A percentile compares a stretch with the other conserved stretches of the same genome.
phyloP scores from a whole-genome alignment of 2,113 vertebrate species.

The Motacilla tschutschensis region DNA sequence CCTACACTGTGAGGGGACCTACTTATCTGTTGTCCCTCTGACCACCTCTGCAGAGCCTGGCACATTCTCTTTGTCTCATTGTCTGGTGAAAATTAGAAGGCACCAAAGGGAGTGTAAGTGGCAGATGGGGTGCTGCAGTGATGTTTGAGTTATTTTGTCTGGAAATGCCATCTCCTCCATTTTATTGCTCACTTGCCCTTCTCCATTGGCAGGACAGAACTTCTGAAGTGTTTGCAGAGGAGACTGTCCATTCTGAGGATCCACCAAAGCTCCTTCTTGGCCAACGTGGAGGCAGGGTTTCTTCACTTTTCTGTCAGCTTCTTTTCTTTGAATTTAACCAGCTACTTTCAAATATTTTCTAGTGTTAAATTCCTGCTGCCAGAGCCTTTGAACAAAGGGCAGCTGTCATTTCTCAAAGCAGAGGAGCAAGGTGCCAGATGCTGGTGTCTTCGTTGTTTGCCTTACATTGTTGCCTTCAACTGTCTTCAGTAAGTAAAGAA shows the following conservation, averaged over 20 bases:
- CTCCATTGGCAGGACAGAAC: neutral
- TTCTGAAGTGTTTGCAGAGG: neutral
- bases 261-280: neutral
- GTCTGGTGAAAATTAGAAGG: neutral
- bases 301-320: neutral
- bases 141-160: neutral
- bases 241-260: neutral
- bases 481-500: neutral
- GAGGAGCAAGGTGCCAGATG: neutral
- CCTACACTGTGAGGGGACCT: neutral
- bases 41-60: neutral
- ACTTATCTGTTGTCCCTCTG: neutral
- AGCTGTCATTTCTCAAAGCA: neutral
- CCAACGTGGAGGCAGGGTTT: neutral
- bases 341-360: neutral
- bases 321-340: neutral
- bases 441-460: accelerated
- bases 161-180: neutral
- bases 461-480: neutral
- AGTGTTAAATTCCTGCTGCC: neutral
- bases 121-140: neutral
- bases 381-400: neutral
- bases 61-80: neutral
- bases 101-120: neutral
- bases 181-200: neutral